Conservation (phyloP, 2,797 vertebrate genomes). For the Hydrolagus colliei region DNA sequence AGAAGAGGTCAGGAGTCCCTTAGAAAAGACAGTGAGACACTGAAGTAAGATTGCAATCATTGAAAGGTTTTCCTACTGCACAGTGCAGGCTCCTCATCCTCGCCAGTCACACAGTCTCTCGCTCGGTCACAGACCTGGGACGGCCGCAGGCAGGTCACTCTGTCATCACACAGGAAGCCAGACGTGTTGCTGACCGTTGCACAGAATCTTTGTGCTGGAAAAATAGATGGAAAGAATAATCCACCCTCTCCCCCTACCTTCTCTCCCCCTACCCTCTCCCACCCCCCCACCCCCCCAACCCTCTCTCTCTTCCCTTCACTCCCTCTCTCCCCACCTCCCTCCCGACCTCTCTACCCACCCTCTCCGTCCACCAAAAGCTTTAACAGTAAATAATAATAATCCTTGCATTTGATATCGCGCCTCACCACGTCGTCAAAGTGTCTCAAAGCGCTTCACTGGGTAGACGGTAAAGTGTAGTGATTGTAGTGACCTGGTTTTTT, state of each 20-base stretch:
- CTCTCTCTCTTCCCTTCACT: too few relatives aligned
- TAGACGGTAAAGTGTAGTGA: too few relatives aligned
- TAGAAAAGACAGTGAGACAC: background rate
- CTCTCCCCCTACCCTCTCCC: too few relatives aligned
- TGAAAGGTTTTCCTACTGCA: constrained; percentile 50
- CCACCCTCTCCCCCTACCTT: background rate
- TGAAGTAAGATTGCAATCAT: background rate
- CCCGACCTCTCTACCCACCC: too few relatives aligned
- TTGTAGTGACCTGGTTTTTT: too few relatives aligned
- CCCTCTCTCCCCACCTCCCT: too few relatives aligned
- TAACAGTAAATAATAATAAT: too few relatives aligned
- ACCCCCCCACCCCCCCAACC: too few relatives aligned
- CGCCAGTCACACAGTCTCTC: constrained; percentile 48
- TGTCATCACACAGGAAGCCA: constrained; percentile 57
- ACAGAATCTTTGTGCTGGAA: constrained; percentile 47
- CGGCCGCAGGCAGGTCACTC: constrained; percentile 51
- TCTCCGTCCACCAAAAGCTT: background rate
- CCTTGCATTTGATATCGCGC: too few relatives aligned
- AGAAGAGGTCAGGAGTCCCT: background rate
- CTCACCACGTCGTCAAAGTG: too few relatives aligned
- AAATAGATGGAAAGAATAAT: constrained; percentile 7
- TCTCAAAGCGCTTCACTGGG: too few relatives aligned
- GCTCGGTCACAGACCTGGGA: constrained; percentile 53
- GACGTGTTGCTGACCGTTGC: constrained; percentile 50
- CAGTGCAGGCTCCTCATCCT: constrained; percentile 56